Evolutionary conservation across 2,113 vertebrate species (phyloP).

Genomic region (Sinocyclocheilus anophthalmus): DNA sequence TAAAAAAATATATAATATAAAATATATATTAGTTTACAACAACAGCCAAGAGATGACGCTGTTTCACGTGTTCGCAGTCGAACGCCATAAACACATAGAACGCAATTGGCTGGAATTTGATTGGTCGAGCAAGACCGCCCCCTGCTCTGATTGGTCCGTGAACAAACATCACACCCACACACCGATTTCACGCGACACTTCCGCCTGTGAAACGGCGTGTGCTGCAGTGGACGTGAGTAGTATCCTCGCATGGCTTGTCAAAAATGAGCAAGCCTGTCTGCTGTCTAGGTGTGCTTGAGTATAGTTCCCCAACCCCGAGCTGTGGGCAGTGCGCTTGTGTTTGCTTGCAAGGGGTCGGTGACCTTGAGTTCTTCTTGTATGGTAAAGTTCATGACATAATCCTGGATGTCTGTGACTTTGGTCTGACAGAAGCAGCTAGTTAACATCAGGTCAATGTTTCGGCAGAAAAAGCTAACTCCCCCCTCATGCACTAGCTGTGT

Average conservation of each 20-base stretch:
- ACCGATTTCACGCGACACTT: background rate
- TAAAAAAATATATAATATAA: background rate
- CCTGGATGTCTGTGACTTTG: background rate
- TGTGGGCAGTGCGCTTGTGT: background rate
- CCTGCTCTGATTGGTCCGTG: conserved; percentile 42
- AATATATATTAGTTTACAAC: background rate
- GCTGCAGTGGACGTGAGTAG: conserved; percentile 35
- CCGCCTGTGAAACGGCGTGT: background rate
- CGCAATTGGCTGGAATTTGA: background rate
- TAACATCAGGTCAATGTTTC: background rate
- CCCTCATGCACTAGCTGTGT: background rate
- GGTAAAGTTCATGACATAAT: conserved; percentile 22
- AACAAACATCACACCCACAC: background rate
- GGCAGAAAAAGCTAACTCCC: background rate
- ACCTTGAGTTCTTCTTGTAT: conserved; percentile 33
- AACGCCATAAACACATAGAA: background rate
- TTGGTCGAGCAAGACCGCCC: background rate
- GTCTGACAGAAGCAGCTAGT: background rate
- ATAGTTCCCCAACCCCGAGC: background rate
- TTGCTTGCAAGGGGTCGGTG: conserved; percentile 12
- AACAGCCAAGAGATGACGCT: conserved; percentile 3
- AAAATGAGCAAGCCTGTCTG: background rate
- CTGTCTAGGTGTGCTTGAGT: conserved; percentile 26
- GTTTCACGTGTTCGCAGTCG: background rate
- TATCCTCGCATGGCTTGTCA: conserved; percentile 38